Conservation (phyloP, 2,888 invertebrate species). For the Tetrapedia diversipes region DNA sequence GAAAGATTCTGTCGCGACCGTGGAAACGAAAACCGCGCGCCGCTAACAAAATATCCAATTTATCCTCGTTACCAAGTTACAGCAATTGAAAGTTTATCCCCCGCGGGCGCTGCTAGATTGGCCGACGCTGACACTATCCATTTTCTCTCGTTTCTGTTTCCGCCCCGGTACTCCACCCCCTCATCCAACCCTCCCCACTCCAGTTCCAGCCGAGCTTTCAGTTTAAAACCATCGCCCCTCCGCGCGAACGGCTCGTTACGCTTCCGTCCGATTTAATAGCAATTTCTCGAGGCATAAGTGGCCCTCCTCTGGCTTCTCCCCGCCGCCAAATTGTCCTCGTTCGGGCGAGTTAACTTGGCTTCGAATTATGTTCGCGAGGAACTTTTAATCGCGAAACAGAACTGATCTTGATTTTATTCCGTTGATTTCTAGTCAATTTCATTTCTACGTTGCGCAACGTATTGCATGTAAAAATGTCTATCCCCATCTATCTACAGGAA, state of each 20-base stretch:
- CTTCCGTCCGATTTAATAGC: slow-evolving; percentile 19
- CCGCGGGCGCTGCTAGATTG: slow-evolving; percentile 45
- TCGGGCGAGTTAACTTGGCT: background rate
- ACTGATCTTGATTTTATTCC: too few species aligned
- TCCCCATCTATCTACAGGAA: too few species aligned
- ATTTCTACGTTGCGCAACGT: too few species aligned
- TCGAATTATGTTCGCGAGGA: background rate
- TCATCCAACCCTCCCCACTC: too few species aligned
- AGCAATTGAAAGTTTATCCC: slow-evolving; percentile 62
- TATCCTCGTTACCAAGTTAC: slow-evolving; percentile 61
- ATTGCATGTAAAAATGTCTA: too few species aligned
- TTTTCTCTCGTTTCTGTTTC: slow-evolving; percentile 36
- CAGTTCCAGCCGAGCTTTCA: too few species aligned
- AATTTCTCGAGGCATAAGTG: slow-evolving; percentile 16
- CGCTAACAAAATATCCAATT: slow-evolving; percentile 60
- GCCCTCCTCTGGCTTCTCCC: background rate
- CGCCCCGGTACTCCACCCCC: slow-evolving; percentile 12
- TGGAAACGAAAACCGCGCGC: slow-evolving; percentile 39
- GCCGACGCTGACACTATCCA: slow-evolving; percentile 46
- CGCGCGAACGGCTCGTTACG: slow-evolving; percentile 3
- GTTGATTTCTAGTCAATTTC: too few species aligned
- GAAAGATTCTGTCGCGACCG: too few species aligned
- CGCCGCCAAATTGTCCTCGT: background rate
- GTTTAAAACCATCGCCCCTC: slow-evolving; percentile 15
- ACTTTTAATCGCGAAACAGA: background rate